Evolutionary conservation across 2,888 invertebrate genomes (phyloP), one percentile per base, ranked within the genome.

Genomic region (Erebia epiphron): DNA sequence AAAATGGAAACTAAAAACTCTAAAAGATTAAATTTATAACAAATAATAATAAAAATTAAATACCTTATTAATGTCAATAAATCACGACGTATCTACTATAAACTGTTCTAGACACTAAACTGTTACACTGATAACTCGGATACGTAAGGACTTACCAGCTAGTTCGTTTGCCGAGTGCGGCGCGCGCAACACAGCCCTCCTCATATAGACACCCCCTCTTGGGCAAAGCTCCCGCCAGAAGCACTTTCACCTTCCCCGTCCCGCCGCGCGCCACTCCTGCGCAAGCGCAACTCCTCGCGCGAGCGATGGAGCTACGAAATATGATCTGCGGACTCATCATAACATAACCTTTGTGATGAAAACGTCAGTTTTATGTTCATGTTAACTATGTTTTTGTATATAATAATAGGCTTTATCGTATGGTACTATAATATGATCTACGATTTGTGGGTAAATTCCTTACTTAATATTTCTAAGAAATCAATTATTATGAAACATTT

Each of bases 61-160:
- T 46, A 46, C 46, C 46, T 46, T 16, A 9, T 52, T 16, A 52
- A 52, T 52, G 9, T 7, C n/a, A 52, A 52, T 16, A 52, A 9
- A 8, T 52, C 52, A 52, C 52, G 16, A 54, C 18, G 18, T 11
- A 46, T 11, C 46, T 13, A 10, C 16, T 10, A 54, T 16, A 10
- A 8, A 18, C 50, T 35, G 35, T 35, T 35, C 35, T 5, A 50
- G 50, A n/a, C 35, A 41, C 35, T n/a, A n/a, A 58, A n/a, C 14
- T 1, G 1, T 60, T 16, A n/a, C 43, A 63, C 43, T 49, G 8
- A 18, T 63, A 26, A 35, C 35, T 50, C 1, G 62, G 18, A 14
- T 73, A 75, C 77, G 78, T 77, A 79, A 66, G 62, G 66, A 75
- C 91, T 92, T 86, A 90, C 92, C 92, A 89, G 90, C 79, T 71